phyloP scores from a whole-genome alignment of 2,888 invertebrate species.

The Glyphotaelius pellucidus region DNA sequence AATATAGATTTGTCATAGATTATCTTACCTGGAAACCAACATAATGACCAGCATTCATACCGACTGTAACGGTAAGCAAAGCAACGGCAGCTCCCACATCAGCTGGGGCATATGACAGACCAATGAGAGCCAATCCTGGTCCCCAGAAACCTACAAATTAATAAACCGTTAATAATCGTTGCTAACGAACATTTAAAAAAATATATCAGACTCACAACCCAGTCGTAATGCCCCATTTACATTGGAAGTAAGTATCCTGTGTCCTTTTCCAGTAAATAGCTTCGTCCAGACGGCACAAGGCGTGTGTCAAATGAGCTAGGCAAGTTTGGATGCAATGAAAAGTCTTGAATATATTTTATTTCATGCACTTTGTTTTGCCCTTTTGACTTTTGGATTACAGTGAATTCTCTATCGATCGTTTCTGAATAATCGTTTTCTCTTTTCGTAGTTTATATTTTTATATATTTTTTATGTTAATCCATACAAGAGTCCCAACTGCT shows the following conservation, averaged over 20 bases:
- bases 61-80: constrained; percentile 84
- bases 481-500: too few species aligned
- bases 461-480: too few species aligned
- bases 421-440: too few species aligned
- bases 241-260: too few species aligned
- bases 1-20: not conserved
- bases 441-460: too few species aligned
- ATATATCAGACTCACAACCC: not conserved
- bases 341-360: not conserved
- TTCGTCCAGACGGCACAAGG: too few species aligned
- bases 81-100: constrained; percentile 79
- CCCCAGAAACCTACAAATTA: constrained; percentile 79
- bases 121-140: constrained; percentile 83
- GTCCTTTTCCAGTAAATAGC: too few species aligned
- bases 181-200: not conserved
- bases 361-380: too few species aligned
- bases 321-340: not conserved
- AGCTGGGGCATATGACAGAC: constrained; percentile 77
- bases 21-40: constrained; percentile 82
- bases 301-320: not conserved
- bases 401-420: too few species aligned
- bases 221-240: too few species aligned
- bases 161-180: constrained; percentile 42
- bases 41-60: constrained; percentile 85
- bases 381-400: too few species aligned